Evolutionary conservation across 2,113 vertebrate genomes (phyloP), one percentile per base, ranked within the genome.

Genomic region (Lepus timidus): DNA sequence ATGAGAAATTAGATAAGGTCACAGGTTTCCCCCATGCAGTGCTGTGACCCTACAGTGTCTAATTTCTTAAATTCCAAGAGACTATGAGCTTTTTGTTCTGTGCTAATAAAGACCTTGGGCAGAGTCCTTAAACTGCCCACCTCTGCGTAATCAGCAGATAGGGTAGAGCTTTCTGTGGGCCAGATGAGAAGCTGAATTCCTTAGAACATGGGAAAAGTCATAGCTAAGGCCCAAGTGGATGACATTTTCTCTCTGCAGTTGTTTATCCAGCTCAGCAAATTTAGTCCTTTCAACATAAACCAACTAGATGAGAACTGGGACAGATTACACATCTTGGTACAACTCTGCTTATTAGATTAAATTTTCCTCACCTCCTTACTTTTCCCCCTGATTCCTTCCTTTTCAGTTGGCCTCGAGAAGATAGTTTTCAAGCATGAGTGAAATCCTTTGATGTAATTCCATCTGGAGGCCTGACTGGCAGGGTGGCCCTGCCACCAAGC

Each of bases 1-100:
- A 95, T 97, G 93, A 91, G 96, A 98, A 98, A 98, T 97, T 94
- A 97, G 97, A 98, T 97, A 98, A 98, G 97, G 98, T 98, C 98
- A 97, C 82, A 93, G 95, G 93, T 97, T 44, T 96, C 86, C 94
- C 31, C 90, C 9, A 7, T 78, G 86, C 61, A 44, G 78, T 81
- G 82, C 68, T 97, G 33, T 88, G 95, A 81, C 94, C 92, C 94
- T 94, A 86, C 67, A 83, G 85, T 49, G 65, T 87, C 87, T 92
- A 88, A 96, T 95, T 98, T 97, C 86, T 94, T 97, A 95, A 96
- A 97, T 97, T 96, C 96, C 94, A 93, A 91, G 80, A 96, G 93
- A 90, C 96, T 91, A 25, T 29, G 95, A 96, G 78, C 12, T 64
- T 96, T 98, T 95, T 94, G 95, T 64, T 92, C 91, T 91, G 44